Percentiles rank a stretch among this genome's conserved stretches.
These are phyloP conservation scores for Varanus salvator DNA, from an alignment of 2,113 vertebrate genomes.

Conservation along the genomic window DNA sequence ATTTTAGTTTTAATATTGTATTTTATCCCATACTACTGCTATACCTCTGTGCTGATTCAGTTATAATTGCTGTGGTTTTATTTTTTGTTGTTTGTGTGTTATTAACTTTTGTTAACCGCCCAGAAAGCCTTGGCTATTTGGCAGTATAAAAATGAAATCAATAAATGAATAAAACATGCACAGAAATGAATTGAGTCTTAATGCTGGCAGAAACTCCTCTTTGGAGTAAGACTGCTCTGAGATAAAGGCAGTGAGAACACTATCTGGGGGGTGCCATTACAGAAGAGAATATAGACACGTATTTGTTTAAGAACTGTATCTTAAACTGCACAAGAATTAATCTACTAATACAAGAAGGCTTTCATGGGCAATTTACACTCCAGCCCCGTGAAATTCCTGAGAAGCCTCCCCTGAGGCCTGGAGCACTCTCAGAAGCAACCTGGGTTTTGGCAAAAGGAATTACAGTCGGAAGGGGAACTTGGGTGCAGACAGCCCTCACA, in stretches of 20 bases:
- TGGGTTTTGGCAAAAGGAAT: not conserved
- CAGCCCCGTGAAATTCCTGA: not conserved
- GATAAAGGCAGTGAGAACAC: conserved; percentile 61
- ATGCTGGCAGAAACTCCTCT: conserved; percentile 37
- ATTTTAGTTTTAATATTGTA: too few species aligned
- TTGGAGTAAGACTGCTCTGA: conserved; percentile 68
- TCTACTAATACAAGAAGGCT: not conserved
- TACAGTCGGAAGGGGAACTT: not conserved
- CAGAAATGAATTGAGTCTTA: conserved; percentile 69
- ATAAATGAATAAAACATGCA: conserved; percentile 14
- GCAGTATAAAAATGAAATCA: too few species aligned
- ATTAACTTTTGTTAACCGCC: too few species aligned
- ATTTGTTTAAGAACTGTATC: not conserved
- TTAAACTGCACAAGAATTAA: not conserved
- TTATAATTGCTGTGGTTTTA: too few species aligned
- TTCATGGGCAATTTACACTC: not conserved
- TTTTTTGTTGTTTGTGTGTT: too few species aligned
- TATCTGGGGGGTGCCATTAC: too few species aligned
- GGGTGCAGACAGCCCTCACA: not conserved
- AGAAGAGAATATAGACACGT: not conserved
- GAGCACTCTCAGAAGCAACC: not conserved
- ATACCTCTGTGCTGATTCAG: too few species aligned
- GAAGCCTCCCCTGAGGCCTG: too few species aligned
- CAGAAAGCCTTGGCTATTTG: too few species aligned
- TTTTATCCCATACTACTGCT: too few species aligned